These are phyloP conservation scores for Proterorhinus semilunaris DNA, from an alignment of 2,113 vertebrate genomes.

Conservation along the genomic window DNA sequence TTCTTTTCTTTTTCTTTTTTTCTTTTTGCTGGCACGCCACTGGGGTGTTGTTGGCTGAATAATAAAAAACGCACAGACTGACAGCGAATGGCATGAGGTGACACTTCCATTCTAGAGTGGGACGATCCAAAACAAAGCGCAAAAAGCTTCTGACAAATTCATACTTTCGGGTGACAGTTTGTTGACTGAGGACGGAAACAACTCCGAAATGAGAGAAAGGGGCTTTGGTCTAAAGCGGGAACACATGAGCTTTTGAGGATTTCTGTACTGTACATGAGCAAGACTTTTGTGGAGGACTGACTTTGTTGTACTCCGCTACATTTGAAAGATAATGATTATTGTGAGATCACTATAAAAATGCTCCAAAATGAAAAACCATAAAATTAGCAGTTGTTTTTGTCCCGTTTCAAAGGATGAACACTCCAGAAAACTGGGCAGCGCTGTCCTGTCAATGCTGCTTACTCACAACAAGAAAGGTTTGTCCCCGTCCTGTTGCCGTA, in stretches of 20 bases:
- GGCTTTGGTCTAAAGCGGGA: slow-evolving; percentile 49
- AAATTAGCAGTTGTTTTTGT: too few species aligned
- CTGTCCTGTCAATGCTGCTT: too few species aligned
- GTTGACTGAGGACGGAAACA: slow-evolving; percentile 62
- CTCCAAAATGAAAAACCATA: too few species aligned
- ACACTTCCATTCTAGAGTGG: slow-evolving; percentile 68
- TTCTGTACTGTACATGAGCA: too few species aligned
- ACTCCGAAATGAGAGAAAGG: slow-evolving; percentile 49
- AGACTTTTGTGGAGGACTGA: too few species aligned
- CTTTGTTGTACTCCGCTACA: too few species aligned
- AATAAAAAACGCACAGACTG: slow-evolving; percentile 71
- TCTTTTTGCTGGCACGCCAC: slow-evolving; percentile 56
- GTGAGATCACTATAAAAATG: too few species aligned
- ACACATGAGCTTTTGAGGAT: slow-evolving; percentile 8
- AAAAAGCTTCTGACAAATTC: slow-evolving; percentile 71
- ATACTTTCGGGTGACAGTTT: slow-evolving; percentile 66
- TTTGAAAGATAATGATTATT: too few species aligned
- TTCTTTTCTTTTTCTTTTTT: slow-evolving; percentile 17
- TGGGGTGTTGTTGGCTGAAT: slow-evolving; percentile 70
- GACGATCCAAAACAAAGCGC: slow-evolving; percentile 70
- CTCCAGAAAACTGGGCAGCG: too few species aligned
- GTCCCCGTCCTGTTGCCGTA: too few species aligned
- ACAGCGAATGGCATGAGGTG: slow-evolving; percentile 70
- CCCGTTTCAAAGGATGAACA: too few species aligned
- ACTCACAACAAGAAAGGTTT: too few species aligned